Conservation (phyloP, 2,797 vertebrate species). For the Delichon dasypus region DNA sequence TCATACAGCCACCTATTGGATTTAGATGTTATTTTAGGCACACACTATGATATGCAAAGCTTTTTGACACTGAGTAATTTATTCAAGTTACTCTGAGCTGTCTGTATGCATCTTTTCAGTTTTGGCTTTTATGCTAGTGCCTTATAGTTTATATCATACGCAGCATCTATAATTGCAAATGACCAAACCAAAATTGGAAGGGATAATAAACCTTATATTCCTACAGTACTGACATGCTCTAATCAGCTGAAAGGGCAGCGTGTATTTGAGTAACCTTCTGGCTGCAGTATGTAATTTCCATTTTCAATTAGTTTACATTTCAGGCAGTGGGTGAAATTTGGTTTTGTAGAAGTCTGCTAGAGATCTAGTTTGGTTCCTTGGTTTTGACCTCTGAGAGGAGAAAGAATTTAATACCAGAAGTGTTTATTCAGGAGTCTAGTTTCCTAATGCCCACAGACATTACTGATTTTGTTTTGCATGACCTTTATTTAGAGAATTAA, state of each 20-base stretch:
- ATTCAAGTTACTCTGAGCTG: neutral
- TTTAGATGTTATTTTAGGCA: neutral
- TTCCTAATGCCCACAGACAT: neutral
- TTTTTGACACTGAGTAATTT: neutral
- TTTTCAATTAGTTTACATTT: slow-evolving; percentile 3
- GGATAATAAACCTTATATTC: neutral
- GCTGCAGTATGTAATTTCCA: neutral
- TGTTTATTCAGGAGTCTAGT: neutral
- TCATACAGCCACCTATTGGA: neutral
- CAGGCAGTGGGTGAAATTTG: neutral
- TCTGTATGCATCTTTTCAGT: neutral
- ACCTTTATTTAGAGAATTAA: neutral
- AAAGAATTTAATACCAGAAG: neutral
- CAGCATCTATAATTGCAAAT: neutral
- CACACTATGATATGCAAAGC: neutral
- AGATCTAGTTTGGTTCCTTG: neutral
- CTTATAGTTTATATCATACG: neutral
- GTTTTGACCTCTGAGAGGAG: neutral
- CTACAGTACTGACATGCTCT: neutral
- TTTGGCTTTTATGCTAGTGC: neutral
- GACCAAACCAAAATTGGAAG: neutral
- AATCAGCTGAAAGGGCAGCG: neutral
- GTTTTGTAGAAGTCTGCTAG: neutral
- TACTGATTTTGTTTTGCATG: neutral
- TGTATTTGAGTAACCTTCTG: neutral